Percentiles rank a stretch among this genome's conserved stretches.
Conservation (phyloP, 2,113 vertebrate species). For the Gulo gulo region DNA sequence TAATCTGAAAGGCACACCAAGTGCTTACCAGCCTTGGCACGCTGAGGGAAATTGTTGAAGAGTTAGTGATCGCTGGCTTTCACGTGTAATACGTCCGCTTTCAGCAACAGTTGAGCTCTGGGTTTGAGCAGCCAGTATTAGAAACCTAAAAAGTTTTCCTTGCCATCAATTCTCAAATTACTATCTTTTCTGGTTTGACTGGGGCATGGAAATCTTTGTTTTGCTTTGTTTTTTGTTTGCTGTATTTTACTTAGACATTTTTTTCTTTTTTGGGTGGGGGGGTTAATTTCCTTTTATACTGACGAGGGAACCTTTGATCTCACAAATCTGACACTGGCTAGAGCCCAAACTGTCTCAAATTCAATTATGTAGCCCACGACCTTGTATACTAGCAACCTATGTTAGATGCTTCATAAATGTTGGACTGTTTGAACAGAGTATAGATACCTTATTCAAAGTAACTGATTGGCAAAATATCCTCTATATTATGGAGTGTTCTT, state of each 20-base stretch:
- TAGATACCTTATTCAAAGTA: neutral
- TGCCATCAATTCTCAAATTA: neutral
- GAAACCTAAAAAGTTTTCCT: neutral
- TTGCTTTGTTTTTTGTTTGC: neutral
- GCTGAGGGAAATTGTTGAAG: neutral
- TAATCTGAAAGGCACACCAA: conserved; percentile 27
- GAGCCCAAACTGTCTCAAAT: neutral
- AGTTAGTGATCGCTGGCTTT: neutral
- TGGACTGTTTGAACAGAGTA: neutral
- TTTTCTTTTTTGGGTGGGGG: neutral
- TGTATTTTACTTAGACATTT: neutral
- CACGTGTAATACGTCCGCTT: neutral
- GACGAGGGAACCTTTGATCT: neutral
- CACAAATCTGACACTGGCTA: neutral
- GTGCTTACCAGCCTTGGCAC: neutral
- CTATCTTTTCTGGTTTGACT: neutral
- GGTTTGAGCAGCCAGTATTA: neutral
- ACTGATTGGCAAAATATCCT: neutral
- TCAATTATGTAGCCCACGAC: neutral
- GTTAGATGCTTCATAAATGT: neutral
- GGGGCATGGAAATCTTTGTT: neutral
- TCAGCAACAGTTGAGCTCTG: neutral
- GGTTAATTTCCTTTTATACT: neutral
- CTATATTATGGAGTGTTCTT: neutral
- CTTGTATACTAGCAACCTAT: neutral